Evolutionary conservation across 2,113 vertebrate genomes (phyloP).

Genomic region (Pycnonotus jocosus): DNA sequence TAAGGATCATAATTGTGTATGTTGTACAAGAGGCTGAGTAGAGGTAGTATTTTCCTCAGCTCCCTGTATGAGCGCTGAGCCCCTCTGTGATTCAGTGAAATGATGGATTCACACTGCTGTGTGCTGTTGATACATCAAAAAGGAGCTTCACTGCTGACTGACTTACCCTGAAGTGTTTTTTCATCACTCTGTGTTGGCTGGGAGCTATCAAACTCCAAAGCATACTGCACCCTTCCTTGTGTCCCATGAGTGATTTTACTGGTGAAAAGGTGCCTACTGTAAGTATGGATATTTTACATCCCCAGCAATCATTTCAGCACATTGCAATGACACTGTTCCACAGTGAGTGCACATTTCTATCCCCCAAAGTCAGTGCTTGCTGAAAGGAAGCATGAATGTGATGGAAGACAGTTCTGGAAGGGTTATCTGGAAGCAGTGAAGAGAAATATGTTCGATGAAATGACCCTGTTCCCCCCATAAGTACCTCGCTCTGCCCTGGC

Average conservation of each 20-base stretch:
- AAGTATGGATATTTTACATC: not conserved
- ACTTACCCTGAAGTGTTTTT: not conserved
- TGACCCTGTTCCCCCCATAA: not conserved
- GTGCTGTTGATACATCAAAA: not conserved
- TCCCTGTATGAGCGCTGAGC: not conserved
- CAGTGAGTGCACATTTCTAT: not conserved
- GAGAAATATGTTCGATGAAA: not conserved
- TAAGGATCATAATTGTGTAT: fast-evolving
- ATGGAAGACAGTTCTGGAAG: not conserved
- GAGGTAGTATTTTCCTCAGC: not conserved
- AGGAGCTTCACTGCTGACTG: not conserved
- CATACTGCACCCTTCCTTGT: not conserved
- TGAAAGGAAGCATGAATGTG: not conserved
- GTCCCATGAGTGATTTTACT: not conserved
- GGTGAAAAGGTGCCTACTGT: not conserved
- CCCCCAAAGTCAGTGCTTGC: fast-evolving
- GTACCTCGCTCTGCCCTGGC: not conserved
- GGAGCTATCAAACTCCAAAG: not conserved
- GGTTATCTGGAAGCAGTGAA: not conserved
- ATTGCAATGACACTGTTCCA: not conserved
- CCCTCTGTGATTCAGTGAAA: not conserved
- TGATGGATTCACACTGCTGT: not conserved
- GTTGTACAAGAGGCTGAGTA: not conserved
- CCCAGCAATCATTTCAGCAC: not conserved
- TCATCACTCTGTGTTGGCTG: not conserved